A percentile compares a stretch with the other conserved stretches of the same genome.
Evolutionary conservation across 2,888 invertebrate species (phyloP).

Genomic region (Hemaris fuciformis): DNA sequence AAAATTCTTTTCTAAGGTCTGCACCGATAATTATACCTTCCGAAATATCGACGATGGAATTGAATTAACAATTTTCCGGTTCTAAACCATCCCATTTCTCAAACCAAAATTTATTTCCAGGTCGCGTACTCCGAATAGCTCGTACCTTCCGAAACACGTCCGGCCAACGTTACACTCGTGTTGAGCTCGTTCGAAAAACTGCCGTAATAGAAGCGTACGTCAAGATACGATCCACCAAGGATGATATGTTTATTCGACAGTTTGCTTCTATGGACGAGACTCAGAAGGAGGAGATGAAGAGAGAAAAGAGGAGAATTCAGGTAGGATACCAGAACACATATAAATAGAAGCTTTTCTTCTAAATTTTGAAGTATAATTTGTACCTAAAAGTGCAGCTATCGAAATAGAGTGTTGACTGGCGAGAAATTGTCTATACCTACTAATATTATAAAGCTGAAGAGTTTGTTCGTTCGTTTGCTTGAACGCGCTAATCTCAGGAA

Average conservation of each 20-base stretch:
- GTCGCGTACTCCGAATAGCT: slow-evolving; percentile 93
- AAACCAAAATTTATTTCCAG: slow-evolving; percentile 51
- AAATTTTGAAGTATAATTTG: background rate
- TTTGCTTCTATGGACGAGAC: slow-evolving; percentile 98
- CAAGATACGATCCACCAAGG: slow-evolving; percentile 97
- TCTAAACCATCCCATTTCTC: too few relatives aligned
- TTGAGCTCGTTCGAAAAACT: slow-evolving; percentile 95
- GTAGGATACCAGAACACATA: slow-evolving; percentile 31
- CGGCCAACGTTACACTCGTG: slow-evolving; percentile 94
- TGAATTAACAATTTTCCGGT: too few relatives aligned
- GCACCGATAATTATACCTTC: too few relatives aligned
- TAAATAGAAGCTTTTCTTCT: background rate
- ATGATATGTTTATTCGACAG: slow-evolving; percentile 94
- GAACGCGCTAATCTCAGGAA: too few relatives aligned
- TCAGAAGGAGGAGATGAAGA: slow-evolving; percentile 99
- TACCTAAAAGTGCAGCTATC: too few relatives aligned
- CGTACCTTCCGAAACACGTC: slow-evolving; percentile 94
- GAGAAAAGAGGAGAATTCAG: slow-evolving; percentile 97
- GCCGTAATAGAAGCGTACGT: slow-evolving; percentile 98
- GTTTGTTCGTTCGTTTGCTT: too few relatives aligned
- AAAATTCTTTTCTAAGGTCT: too few relatives aligned
- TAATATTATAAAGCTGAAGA: too few relatives aligned
- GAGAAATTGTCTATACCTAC: too few relatives aligned
- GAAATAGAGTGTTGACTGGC: too few relatives aligned
- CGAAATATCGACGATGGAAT: too few relatives aligned